phyloP scores from a whole-genome alignment of 2,113 vertebrate genomes.

The Nansenia antarctica region DNA sequence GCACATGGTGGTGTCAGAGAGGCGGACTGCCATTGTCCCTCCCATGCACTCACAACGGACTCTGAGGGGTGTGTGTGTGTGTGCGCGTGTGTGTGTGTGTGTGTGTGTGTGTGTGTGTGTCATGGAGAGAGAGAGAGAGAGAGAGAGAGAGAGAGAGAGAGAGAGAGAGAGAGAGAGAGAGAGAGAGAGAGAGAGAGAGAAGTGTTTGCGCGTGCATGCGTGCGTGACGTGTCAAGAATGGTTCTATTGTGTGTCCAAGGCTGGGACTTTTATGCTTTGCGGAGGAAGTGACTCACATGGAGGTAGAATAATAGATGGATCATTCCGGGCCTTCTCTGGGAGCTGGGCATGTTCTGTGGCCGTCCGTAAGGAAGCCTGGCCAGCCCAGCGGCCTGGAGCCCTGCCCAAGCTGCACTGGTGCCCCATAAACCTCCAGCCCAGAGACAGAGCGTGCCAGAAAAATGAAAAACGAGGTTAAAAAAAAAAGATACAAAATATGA shows the following conservation, averaged over 20 bases:
- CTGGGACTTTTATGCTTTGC: slow-evolving; percentile 23
- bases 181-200: too few species aligned
- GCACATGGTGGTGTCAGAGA: slow-evolving; percentile 37
- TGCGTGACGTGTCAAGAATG: slow-evolving; percentile 47
- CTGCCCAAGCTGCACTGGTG: slow-evolving; percentile 49
- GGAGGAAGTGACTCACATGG: slow-evolving; percentile 53
- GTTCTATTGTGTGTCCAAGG: slow-evolving; percentile 54
- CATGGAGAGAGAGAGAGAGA: too few species aligned
- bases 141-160: too few species aligned
- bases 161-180: too few species aligned
- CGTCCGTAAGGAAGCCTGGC: slow-evolving; percentile 2
- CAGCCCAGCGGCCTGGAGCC: slow-evolving; percentile 42
- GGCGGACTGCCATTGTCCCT: slow-evolving; percentile 22
- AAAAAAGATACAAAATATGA: too few species aligned
- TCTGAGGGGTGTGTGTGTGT: slow-evolving; percentile 4
- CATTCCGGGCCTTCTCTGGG: background rate
- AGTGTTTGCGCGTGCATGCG: too few species aligned
- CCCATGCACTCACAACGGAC: background rate
- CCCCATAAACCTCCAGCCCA: too few species aligned
- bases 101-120: slow-evolving; percentile 22
- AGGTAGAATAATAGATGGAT: slow-evolving; percentile 2
- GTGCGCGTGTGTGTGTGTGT: background rate
- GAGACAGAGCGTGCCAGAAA: too few species aligned
- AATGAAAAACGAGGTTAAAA: too few species aligned
- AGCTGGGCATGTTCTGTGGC: background rate